phyloP scores from a whole-genome alignment of 1,140 invertebrate genomes.

The Ephestia elutella region DNA sequence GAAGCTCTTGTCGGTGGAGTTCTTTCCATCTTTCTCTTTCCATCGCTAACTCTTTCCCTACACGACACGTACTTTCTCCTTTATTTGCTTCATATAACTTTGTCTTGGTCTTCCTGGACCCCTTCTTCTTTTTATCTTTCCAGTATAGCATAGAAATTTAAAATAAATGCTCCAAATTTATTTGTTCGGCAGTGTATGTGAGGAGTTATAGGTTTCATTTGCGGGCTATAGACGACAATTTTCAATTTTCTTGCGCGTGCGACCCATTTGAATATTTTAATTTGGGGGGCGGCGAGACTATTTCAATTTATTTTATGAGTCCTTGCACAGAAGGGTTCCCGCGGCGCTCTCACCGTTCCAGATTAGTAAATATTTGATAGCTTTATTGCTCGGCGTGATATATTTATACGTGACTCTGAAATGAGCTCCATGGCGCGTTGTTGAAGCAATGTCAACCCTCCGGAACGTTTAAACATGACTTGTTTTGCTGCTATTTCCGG shows the following conservation, averaged over 20 bases:
- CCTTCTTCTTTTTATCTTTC: too few species aligned
- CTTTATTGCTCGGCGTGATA: constrained; percentile 67
- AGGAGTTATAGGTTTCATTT: constrained; percentile 73
- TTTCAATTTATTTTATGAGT: constrained; percentile 75
- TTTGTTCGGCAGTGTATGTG: constrained; percentile 47
- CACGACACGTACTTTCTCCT: too few species aligned
- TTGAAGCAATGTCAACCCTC: neutral
- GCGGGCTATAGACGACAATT: constrained; percentile 73
- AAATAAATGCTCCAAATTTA: constrained; percentile 14
- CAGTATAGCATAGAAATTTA: too few species aligned
- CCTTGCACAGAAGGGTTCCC: constrained; percentile 62
- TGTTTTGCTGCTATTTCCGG: neutral
- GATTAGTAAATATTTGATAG: constrained; percentile 74
- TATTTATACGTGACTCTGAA: constrained; percentile 56
- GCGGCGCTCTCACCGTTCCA: constrained; percentile 58
- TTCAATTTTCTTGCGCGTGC: constrained; percentile 74
- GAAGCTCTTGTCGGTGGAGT: too few species aligned
- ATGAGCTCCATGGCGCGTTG: constrained; percentile 23
- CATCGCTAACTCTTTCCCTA: too few species aligned
- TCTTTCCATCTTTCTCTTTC: too few species aligned
- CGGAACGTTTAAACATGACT: neutral
- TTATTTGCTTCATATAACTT: too few species aligned
- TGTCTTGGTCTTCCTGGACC: too few species aligned
- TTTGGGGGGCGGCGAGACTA: constrained; percentile 72
- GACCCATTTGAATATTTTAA: constrained; percentile 75